Conservation (phyloP, 2,113 vertebrate species). For the Serilophus lunatus region DNA sequence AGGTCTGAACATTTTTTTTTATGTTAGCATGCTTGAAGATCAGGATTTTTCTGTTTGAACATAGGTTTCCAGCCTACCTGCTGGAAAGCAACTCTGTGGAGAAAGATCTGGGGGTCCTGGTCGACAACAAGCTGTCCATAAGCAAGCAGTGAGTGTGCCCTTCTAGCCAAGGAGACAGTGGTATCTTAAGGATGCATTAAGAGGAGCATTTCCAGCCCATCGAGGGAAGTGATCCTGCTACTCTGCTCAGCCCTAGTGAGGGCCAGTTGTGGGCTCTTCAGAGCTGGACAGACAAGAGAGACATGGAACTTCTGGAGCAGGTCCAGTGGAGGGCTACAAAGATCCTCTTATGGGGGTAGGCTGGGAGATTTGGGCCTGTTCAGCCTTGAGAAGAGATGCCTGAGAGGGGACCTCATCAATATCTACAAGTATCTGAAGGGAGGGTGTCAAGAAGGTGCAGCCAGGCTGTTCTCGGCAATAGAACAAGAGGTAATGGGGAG, state of each 20-base stretch:
- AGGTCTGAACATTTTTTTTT: neutral
- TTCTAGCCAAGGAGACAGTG: neutral
- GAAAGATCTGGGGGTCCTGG: neutral
- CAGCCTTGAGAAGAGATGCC: neutral
- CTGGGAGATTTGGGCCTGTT: neutral
- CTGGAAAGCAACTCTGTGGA: neutral
- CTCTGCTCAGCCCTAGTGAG: neutral
- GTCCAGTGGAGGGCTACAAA: neutral
- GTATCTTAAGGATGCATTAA: neutral
- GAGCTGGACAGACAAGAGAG: neutral
- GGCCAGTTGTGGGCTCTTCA: neutral
- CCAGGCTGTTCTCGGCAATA: neutral
- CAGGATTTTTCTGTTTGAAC: neutral
- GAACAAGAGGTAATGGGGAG: neutral
- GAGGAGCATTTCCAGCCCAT: neutral
- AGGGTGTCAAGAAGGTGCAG: neutral
- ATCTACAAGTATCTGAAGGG: neutral
- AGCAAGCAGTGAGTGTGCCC: neutral
- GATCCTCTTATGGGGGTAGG: neutral
- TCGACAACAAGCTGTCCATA: neutral
- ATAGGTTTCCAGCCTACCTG: neutral
- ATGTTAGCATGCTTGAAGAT: neutral
- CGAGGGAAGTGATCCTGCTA: neutral
- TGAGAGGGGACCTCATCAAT: neutral
- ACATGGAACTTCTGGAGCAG: neutral